A percentile compares a stretch with the other conserved stretches of the same genome.
Evolutionary conservation across 37 sponge, comb jelly and placozoan species (phyloP).

Genomic region (Chondrosia reniformis): DNA sequence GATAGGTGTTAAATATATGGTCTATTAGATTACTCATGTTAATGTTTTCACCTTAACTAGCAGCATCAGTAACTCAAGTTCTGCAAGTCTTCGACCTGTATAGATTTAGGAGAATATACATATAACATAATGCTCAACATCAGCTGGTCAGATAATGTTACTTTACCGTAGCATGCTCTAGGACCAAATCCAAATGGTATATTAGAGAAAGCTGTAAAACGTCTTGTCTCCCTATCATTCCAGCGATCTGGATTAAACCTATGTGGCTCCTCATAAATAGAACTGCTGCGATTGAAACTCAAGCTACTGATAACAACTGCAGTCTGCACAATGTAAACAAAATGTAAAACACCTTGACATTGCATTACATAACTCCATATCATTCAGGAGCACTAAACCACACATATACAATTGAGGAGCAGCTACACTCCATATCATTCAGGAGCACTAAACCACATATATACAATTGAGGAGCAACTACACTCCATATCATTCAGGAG

Average conservation of each 20-base stretch:
- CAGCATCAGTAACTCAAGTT: not conserved
- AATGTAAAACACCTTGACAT: no score
- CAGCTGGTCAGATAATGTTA: not conserved
- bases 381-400: no score
- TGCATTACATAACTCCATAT: no score
- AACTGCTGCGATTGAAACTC: not conserved
- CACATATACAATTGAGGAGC: no score
- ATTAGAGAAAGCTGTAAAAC: not conserved
- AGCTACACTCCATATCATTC: no score
- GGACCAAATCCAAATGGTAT: constrained; percentile 25
- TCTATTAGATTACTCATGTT: not conserved
- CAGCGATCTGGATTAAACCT: constrained; percentile 18
- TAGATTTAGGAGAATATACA: no score
- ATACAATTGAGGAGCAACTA: no score
- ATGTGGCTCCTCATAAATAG: constrained; percentile 4
- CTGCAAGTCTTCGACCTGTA: not conserved
- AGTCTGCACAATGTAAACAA: not conserved
- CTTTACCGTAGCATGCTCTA: constrained; percentile 12
- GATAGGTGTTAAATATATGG: no score
- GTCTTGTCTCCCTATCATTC: constrained; percentile 13
- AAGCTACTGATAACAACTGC: not conserved
- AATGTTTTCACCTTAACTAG: not conserved
- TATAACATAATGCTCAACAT: no score
- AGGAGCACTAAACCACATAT: no score
- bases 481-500: no score